Base-by-base conservation (phyloP, 2,888 invertebrate species). In the Ectemnius cavifrons region DNA sequence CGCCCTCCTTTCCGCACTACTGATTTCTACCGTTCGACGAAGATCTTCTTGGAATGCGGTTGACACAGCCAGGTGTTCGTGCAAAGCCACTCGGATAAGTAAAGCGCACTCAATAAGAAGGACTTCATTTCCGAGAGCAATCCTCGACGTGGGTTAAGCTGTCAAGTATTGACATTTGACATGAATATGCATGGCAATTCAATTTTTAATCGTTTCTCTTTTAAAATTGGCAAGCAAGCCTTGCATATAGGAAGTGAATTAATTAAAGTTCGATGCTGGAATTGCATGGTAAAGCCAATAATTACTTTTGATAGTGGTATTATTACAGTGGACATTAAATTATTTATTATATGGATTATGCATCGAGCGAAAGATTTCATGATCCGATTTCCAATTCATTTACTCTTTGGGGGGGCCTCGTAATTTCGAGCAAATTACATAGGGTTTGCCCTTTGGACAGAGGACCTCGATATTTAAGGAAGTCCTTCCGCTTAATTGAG, bases 401-500 rank as follows among this genome's bases (percentile, higher is more conserved):
- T 52, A 20, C 65, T 56, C 56, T 58, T 73, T 45, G 47, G n/a
- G 14, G 14, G 28, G 56, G 47, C 45, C 6, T 27, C 49, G 45
- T 57, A 58, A 37, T 16, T 60, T 57, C 47, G 56, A 52, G 61
- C 20, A 59, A 75, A 78, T 75, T 71, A 65, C 62, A 60, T 63
- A 13, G n/a, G 14, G 16, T 20, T 49, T 16, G n/a, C 4, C 5
- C 47, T 28, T 59, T 49, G 59, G 67, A 71, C 69, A 63, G 66
- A 58, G 16, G 45, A 46, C 46, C 60, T 2, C 47, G 68, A 63
- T 60, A 1, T 69, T 67, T 46, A 62, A 52, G 45, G 67, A 63
- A 65, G 62, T 75, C 64, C 71, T 77, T 73, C 77, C 61, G 78
- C 75, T 82, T 84, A 83, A 86, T 86, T 84, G 80, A 80, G 73